Percentiles rank a stretch among this genome's conserved stretches.
Evolutionary conservation across 35 echinoderm and acorn worm genomes (phyloP).

Genomic region (Lytechinus variegatus): DNA sequence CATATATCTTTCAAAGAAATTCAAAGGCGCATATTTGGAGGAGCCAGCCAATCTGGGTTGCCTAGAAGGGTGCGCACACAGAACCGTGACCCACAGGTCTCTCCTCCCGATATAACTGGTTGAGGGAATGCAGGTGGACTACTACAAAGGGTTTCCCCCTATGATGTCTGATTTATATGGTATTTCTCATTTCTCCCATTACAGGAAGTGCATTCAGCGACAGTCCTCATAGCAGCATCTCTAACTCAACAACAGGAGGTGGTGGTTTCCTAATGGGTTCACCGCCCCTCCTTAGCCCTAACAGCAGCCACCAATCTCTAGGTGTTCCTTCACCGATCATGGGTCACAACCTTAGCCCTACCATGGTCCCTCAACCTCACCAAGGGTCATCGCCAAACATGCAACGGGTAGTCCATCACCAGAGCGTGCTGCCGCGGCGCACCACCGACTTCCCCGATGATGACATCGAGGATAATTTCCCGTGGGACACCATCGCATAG

Average conservation of each 20-base stretch:
- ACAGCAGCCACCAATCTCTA: slow-evolving; percentile 69
- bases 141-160: too few relatives aligned
- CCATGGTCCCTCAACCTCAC: slow-evolving; percentile 65
- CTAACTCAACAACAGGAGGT: slow-evolving; percentile 67
- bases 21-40: too few relatives aligned
- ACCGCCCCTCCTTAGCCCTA: slow-evolving; percentile 78
- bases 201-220: slow-evolving; percentile 65
- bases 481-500: slow-evolving; percentile 87
- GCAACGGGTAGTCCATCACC: slow-evolving; percentile 54
- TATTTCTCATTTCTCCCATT: not conserved
- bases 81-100: too few relatives aligned
- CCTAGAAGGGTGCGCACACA: too few relatives aligned
- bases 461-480: slow-evolving; percentile 77
- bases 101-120: too few relatives aligned
- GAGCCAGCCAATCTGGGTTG: too few relatives aligned
- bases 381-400: slow-evolving; percentile 43
- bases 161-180: not conserved
- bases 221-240: slow-evolving; percentile 82
- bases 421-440: slow-evolving; percentile 49
- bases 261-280: slow-evolving; percentile 53
- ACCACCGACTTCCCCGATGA: slow-evolving; percentile 49
- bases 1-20: too few relatives aligned
- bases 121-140: too few relatives aligned
- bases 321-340: slow-evolving; percentile 57
- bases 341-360: slow-evolving; percentile 66